Conservation (phyloP, 1,140 invertebrate species). For the Cydia fagiglandana region DNA sequence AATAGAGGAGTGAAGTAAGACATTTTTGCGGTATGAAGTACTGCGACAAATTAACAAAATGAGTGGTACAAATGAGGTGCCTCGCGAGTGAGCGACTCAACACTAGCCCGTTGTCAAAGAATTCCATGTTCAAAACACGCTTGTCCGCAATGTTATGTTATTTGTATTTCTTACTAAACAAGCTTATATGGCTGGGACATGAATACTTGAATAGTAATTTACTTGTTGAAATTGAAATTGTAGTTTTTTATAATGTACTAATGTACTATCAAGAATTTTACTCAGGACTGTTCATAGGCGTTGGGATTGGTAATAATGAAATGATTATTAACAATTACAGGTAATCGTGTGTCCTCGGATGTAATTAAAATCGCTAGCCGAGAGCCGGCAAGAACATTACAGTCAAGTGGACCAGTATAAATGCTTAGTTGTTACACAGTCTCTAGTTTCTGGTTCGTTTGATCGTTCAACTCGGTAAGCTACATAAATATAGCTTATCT, state of each 20-base stretch:
- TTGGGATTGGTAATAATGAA: neutral
- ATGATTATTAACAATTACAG: neutral
- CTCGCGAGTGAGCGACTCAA: too few relatives aligned
- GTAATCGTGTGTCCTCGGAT: neutral
- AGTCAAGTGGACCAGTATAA: neutral
- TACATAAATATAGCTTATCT: neutral
- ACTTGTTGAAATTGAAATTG: neutral
- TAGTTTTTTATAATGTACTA: neutral
- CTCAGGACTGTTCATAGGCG: neutral
- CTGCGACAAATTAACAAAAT: too few relatives aligned
- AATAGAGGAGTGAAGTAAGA: too few relatives aligned
- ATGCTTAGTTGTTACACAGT: neutral
- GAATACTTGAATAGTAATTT: slow-evolving; percentile 4
- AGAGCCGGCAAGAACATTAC: neutral
- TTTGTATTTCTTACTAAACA: slow-evolving; percentile 31
- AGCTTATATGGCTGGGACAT: neutral
- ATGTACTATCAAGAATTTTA: neutral
- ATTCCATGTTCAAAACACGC: slow-evolving; percentile 25
- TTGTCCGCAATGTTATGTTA: slow-evolving; percentile 19
- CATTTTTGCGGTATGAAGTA: too few relatives aligned
- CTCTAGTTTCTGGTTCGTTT: neutral
- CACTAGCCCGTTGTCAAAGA: slow-evolving; percentile 6
- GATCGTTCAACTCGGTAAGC: neutral
- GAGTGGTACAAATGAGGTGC: too few relatives aligned
- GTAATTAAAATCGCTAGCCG: neutral